Evolutionary conservation across 2,113 vertebrate species (phyloP), one percentile per base, ranked within the genome.

Genomic region (Dipodomys stephensi): DNA sequence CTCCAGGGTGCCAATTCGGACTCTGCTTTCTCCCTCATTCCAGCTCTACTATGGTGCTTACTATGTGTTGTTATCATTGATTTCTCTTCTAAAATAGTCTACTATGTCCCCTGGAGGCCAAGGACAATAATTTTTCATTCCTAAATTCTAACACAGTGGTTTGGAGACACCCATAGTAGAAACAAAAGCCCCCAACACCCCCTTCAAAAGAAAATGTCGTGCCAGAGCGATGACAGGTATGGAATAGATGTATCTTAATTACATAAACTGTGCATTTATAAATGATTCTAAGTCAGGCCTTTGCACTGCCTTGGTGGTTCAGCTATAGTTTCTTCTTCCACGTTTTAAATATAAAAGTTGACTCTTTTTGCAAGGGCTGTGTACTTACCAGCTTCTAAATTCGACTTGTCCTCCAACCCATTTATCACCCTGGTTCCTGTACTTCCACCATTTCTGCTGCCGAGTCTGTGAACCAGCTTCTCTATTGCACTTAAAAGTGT

Each of bases 401-500:
- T 39, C 83, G 74, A 95, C 87, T 94, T 96, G 69, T 49, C n/a
- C 71, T 64, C 72, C 87, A 62, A 73, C 10, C 77, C 53, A 60
- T 93, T 87, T 46, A 81, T 92, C 79, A 77, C 35, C 68, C 44
- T 12, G 23, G 0, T 67, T 71, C 69, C 46, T 87, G 32, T 67
- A 35, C 76, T 97, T 97, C 90, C 74, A 83, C 22, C 71, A 88
- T 90, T 84, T 87, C 85, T 69, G 13, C 87, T 69, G 65, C 2
- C 57, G 88, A 85, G 90, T 87, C 65, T 93, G 28, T 1, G 25
- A 71, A 92, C 74, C 78, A 0, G 71, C 25, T 97, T 96, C 46
- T 28, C 64, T 16, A 19, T 60, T 95, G 83, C 90, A 95, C 83
- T 97, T 96, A 88, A 94, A 89, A 93, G 74, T 92, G 60, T 95